Base-by-base conservation (phyloP, 2,113 vertebrate genomes). In the Myodes glareolus region DNA sequence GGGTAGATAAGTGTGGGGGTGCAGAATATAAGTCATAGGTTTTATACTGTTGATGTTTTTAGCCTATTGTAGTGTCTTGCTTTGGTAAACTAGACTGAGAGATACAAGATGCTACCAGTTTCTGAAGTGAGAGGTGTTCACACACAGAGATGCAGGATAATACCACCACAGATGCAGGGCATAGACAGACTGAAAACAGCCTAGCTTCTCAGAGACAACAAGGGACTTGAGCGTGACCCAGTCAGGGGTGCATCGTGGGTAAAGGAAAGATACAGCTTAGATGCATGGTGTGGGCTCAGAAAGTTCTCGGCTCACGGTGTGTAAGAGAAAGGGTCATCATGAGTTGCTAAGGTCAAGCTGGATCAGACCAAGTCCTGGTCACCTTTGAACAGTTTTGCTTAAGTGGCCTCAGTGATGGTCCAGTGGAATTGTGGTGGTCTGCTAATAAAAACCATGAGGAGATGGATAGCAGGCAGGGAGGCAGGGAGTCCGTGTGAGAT, bases 341-440 rank as follows among this genome's bases (percentile, higher is more conserved):
- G 76, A 68, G n/a, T 70, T 91, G 61, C 70, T 50, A 88, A 29
- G 13, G 76, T 68, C 65, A 63, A 36, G 55, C 1, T 2, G 2
- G 33, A 33, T 29, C 75, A 93, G n/a, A 73, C 39, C 50, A 85
- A 91, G 39, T 9, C 63, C 90, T 2, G 3, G 17, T 45, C 81
- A 50, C 75, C 88, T 91, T 77, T 80, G 39, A 80, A 45, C 21
- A 47, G 19, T 88, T 91, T 93, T 87, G n/a, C 67, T 70, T 84
- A 76, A n/a, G 14, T 31, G 88, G 68, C 27, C n/a, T 90, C 61
- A 89, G 4, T 31, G 73, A 63, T 7, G 27, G 72, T 31, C 58
- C 3, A 25, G 17, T 45, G 72, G 72, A 78, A 39, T 80, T 23
- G 67, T 70, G 39, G 27, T 12, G 58, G 45, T 52, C 19, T 65